A percentile compares a stretch with the other conserved stretches of the same genome.
These are phyloP conservation scores for Atlantisia rogersi DNA, from an alignment of 2,113 vertebrate genomes.

Conservation along the genomic window DNA sequence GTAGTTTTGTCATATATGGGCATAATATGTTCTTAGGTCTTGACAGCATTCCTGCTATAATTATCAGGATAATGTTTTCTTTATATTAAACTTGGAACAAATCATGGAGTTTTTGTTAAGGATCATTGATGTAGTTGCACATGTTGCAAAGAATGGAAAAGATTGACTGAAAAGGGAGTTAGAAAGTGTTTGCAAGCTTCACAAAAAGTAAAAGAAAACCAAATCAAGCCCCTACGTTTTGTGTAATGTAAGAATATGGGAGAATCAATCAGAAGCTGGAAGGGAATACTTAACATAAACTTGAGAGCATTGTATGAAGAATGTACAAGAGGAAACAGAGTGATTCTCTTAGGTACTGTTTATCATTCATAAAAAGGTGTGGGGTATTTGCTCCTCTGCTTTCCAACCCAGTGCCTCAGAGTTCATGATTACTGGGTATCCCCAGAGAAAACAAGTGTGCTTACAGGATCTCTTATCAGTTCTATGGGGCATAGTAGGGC, in stretches of 20 bases:
- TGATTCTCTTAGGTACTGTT: background rate
- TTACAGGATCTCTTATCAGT: background rate
- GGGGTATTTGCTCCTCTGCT: background rate
- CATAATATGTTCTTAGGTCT: background rate
- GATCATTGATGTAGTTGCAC: background rate
- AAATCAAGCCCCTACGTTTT: background rate
- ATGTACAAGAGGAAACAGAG: background rate
- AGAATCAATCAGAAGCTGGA: background rate
- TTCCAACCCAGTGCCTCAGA: fast-evolving
- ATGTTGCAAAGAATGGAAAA: background rate
- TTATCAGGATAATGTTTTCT: background rate
- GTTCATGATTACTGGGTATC: background rate
- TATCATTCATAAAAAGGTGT: background rate
- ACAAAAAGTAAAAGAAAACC: background rate
- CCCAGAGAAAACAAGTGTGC: background rate
- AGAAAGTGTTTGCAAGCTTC: background rate
- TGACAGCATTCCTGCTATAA: background rate
- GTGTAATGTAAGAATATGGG: background rate
- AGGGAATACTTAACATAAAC: background rate
- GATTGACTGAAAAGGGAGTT: background rate
- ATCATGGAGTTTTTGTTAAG: background rate
- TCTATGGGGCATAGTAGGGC: background rate
- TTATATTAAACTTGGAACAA: background rate
- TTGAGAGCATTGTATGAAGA: background rate
- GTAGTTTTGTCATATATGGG: background rate